phyloP scores from a whole-genome alignment of 1,140 invertebrate species.

The Drosophila melanogaster region DNA sequence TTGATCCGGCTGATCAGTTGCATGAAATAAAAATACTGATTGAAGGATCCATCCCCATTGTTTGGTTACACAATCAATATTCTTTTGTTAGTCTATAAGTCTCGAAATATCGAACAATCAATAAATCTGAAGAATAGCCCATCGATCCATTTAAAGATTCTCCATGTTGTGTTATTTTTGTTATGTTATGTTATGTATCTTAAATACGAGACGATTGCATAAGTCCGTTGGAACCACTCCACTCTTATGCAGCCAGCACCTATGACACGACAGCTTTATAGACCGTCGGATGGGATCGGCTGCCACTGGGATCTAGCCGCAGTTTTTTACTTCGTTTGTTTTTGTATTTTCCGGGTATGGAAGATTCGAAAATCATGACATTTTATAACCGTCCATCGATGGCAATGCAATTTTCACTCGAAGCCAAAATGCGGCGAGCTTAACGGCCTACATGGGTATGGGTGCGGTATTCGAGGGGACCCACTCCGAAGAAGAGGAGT shows the following conservation, averaged over 20 bases:
- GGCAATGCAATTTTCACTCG: constrained; percentile 36
- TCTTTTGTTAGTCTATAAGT: too few species aligned
- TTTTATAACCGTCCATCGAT: constrained; percentile 44
- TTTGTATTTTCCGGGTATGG: not conserved
- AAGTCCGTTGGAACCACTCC: constrained; percentile 1
- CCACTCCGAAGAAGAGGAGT: not conserved
- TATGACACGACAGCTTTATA: constrained; percentile 42
- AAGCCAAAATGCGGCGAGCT: constrained; percentile 15
- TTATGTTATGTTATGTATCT: too few species aligned
- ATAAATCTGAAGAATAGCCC: too few species aligned
- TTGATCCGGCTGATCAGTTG: not conserved
- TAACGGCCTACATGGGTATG: constrained; percentile 3
- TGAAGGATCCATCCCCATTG: too few species aligned
- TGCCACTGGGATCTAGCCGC: constrained; percentile 21
- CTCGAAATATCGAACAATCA: too few species aligned
- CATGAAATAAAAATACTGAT: too few species aligned
- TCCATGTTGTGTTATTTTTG: too few species aligned
- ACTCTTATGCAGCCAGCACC: constrained; percentile 2
- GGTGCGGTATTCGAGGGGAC: constrained; percentile 6
- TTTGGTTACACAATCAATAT: too few species aligned
- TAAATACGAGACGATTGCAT: constrained; percentile 7
- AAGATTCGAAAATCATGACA: constrained; percentile 25
- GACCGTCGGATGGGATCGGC: constrained; percentile 22
- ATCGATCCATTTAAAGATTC: constrained; percentile 13
- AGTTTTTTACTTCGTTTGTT: constrained; percentile 9